Evolutionary conservation across 2,113 vertebrate genomes (phyloP).

Genomic region (Albula goreensis): DNA sequence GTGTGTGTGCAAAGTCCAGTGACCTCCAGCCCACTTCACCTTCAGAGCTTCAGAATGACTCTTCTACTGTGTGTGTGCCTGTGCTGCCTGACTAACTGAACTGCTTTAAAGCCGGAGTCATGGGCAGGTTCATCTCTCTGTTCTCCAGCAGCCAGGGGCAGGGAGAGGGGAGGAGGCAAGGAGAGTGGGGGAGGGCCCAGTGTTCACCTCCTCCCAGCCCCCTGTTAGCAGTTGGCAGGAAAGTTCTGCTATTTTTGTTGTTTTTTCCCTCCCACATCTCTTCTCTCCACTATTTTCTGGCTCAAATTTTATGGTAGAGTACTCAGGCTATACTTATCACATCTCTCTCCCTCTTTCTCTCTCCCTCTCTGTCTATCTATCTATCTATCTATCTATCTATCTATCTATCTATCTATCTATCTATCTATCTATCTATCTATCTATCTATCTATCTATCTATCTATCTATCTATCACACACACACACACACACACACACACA

Average conservation of each 20-base stretch:
- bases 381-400: not conserved
- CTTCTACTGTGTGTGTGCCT: constrained; percentile 20
- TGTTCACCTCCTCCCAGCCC: constrained; percentile 32
- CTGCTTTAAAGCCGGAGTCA: constrained; percentile 23
- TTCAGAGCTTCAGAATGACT: not conserved
- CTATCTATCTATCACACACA: not conserved
- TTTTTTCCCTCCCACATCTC: not conserved
- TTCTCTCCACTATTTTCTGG: not conserved
- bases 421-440: too few species aligned
- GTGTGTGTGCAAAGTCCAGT: not conserved
- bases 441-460: not conserved
- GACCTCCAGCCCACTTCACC: constrained; percentile 28
- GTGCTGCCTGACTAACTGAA: constrained; percentile 8
- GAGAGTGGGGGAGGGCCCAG: constrained; percentile 31
- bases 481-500: not conserved
- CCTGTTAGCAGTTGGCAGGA: constrained; percentile 16
- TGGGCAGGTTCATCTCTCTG: constrained; percentile 50
- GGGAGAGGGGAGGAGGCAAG: constrained; percentile 34
- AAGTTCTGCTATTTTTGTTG: not conserved
- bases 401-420: too few species aligned
- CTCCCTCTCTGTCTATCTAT: not conserved
- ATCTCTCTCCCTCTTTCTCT: not conserved
- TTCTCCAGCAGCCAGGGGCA: constrained; percentile 28
- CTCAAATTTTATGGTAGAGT: not conserved
- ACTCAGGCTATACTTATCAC: not conserved